Evolutionary conservation across 2,113 vertebrate species (phyloP).

Genomic region (Sigmodon hispidus): DNA sequence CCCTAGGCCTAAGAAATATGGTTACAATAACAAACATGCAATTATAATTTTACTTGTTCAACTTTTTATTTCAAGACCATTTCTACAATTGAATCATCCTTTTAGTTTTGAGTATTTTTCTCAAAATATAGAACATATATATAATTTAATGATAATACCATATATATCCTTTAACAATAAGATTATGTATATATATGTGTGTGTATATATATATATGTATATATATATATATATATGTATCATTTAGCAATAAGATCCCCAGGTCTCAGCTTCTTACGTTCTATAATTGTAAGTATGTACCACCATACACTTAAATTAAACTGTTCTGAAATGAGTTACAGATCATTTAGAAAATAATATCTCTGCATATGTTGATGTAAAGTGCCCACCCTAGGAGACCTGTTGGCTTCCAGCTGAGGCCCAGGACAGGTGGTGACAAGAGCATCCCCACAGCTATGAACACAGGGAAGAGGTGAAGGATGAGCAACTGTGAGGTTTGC

Average conservation of each 20-base stretch:
- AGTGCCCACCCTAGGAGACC: background rate
- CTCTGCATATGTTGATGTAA: background rate
- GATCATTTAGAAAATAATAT: background rate
- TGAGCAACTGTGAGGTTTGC: background rate
- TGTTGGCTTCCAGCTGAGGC: background rate
- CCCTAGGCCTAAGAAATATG: background rate
- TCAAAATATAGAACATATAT: too few relatives aligned
- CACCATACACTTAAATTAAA: background rate
- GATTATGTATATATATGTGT: too few relatives aligned
- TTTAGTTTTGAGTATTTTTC: background rate
- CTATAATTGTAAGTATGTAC: background rate
- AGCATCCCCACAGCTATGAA: background rate
- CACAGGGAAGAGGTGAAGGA: background rate
- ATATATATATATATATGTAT: too few relatives aligned
- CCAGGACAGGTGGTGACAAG: background rate
- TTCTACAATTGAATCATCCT: slow-evolving; percentile 18
- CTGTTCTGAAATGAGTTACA: background rate
- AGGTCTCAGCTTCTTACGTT: background rate
- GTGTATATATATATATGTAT: too few relatives aligned
- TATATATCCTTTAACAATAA: too few relatives aligned
- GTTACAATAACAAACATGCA: background rate
- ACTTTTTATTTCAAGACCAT: background rate
- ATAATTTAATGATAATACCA: too few relatives aligned
- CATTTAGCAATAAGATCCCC: background rate
- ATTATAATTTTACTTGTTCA: background rate